A percentile compares a stretch with the other conserved stretches of the same genome.
phyloP scores from a whole-genome alignment of 2,888 invertebrate species.

The Volucella zonaria region DNA sequence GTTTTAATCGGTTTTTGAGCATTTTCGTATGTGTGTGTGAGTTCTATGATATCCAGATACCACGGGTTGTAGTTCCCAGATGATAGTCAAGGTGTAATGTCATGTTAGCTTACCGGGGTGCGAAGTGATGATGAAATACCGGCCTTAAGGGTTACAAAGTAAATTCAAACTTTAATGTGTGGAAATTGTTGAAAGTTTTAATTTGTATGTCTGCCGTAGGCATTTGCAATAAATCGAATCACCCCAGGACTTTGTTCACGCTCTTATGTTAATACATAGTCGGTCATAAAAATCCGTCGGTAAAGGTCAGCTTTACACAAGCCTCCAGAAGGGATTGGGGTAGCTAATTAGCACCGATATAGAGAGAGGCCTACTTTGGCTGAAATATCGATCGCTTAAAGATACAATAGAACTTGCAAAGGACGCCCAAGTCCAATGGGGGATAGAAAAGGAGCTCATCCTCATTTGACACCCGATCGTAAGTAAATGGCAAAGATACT shows the following conservation, averaged over 20 bases:
- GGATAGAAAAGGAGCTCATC: no score
- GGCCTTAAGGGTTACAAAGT: constrained; percentile 45
- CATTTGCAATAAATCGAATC: not conserved
- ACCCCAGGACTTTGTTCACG: not conserved
- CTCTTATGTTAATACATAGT: no score
- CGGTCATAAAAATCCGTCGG: no score
- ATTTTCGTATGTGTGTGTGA: constrained; percentile 12
- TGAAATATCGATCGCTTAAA: no score
- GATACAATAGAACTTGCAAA: no score
- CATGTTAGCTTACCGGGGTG: constrained; percentile 69
- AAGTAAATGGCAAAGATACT: no score
- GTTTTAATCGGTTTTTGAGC: constrained; percentile 69
- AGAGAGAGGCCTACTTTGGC: no score
- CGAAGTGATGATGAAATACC: constrained; percentile 47
- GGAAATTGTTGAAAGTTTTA: not conserved
- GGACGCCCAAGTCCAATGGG: no score
- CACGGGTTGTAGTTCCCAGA: constrained; percentile 50
- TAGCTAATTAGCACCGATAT: no score
- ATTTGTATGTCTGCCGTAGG: not conserved
- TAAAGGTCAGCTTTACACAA: no score
- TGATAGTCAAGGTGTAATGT: constrained; percentile 70
- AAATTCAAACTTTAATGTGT: constrained; percentile 38
- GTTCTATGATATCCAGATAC: constrained; percentile 26
- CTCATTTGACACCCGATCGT: no score
- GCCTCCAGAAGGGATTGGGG: no score